Conservation (phyloP, 2,113 vertebrate genomes). For the Microcebus tavaratra region DNA sequence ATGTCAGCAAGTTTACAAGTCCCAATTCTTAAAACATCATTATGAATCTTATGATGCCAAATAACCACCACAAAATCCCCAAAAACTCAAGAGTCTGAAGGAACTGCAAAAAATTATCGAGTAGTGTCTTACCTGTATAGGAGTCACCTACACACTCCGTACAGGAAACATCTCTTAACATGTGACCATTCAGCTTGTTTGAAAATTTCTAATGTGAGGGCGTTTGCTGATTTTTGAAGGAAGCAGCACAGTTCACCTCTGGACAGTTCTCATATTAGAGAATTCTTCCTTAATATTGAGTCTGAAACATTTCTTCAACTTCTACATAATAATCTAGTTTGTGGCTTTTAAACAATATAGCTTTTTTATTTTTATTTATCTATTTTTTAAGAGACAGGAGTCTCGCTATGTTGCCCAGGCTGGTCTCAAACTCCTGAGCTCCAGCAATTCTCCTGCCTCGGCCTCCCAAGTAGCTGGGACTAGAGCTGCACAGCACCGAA, state of each 20-base stretch:
- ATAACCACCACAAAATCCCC: not conserved
- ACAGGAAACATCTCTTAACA: constrained; percentile 32
- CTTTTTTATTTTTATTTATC: not conserved
- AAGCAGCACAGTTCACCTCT: not conserved
- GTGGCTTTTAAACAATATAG: not conserved
- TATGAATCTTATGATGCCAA: constrained; percentile 8
- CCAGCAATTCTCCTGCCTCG: no score
- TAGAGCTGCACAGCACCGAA: no score
- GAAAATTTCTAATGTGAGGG: not conserved
- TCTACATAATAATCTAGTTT: not conserved
- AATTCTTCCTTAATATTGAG: not conserved
- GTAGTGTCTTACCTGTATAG: not conserved
- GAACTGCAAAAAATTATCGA: not conserved
- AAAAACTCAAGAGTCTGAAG: not conserved
- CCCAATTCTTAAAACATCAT: not conserved
- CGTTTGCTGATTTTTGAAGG: not conserved
- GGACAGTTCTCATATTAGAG: not conserved
- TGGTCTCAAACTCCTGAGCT: no score
- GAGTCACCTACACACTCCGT: not conserved
- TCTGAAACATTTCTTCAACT: not conserved
- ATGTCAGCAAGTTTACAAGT: not conserved
- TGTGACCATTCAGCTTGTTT: not conserved
- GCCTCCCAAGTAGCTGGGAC: no score
- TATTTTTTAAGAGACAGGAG: no score
- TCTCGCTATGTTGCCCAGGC: no score